Percentiles rank a stretch among this genome's conserved stretches.
These are phyloP conservation scores for Leptonema lineaticorne DNA, from an alignment of 1,140 invertebrate genomes.

Conservation along the genomic window DNA sequence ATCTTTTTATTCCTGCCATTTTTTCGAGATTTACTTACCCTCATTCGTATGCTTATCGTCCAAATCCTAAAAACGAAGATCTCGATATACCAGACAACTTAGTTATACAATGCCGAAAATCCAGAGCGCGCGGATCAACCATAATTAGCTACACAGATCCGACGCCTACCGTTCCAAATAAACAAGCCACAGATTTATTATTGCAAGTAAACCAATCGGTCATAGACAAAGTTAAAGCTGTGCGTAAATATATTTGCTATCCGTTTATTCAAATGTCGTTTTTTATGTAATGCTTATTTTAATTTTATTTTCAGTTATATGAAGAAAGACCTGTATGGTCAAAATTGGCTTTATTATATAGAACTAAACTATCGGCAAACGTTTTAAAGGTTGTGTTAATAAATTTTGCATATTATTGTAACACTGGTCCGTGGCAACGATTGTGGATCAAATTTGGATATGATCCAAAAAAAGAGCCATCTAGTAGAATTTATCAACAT, in stretches of 20 bases:
- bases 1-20: slow-evolving; percentile 72
- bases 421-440: slow-evolving; percentile 84
- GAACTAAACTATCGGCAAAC: slow-evolving; percentile 62
- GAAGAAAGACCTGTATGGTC: slow-evolving; percentile 84
- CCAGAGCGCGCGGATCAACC: slow-evolving; percentile 58
- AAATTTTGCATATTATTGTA: slow-evolving; percentile 79
- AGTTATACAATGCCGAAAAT: slow-evolving; percentile 48
- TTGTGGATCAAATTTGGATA: slow-evolving; percentile 85
- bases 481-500: slow-evolving; percentile 78
- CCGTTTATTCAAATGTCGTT: slow-evolving; percentile 38
- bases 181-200: slow-evolving; percentile 56
- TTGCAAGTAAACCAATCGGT: slow-evolving; percentile 44
- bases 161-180: slow-evolving; percentile 58
- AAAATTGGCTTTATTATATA: slow-evolving; percentile 68
- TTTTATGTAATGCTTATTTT: slow-evolving; percentile 39
- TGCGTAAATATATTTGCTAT: background rate
- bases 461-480: slow-evolving; percentile 79
- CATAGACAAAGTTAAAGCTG: slow-evolving; percentile 52
- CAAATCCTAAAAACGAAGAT: slow-evolving; percentile 48
- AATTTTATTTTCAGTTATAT: slow-evolving; percentile 59
- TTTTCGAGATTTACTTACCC: slow-evolving; percentile 77
- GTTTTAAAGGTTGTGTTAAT: slow-evolving; percentile 80
- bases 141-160: slow-evolving; percentile 57
- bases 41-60: slow-evolving; percentile 57
- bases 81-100: slow-evolving; percentile 42